Base-by-base conservation (phyloP, 1,140 invertebrate species). In the Battus philenor region DNA sequence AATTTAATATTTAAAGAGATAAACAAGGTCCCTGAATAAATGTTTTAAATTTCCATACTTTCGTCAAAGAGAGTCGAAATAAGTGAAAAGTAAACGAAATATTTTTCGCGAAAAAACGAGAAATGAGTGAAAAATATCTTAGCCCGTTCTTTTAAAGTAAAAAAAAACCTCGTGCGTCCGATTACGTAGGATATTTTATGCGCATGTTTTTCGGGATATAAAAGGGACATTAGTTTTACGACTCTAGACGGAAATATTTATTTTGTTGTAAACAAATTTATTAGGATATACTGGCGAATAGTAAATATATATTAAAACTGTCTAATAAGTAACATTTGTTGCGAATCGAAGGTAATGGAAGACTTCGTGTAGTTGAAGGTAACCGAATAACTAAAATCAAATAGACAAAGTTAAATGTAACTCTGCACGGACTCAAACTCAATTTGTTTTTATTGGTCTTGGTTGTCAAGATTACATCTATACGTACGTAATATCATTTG, bases 161-260 rank as follows among this genome's bases (percentile, higher is more conserved):
- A 41, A 27, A 39, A 39, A 41, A 29, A 41, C 9, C 24, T 33
- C 16, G 4, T 29, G 9, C 9, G 6, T 12, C 10, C 16, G 38
- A 29, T 41, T 29, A 41, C 38, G 26, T 17, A 41, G 38, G n/a
- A 41, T 41, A 29, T 22, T 41, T 41, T 29, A 29, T 41, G 38
- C 38, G 24, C 24, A 41, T 41, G 38, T 41, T 41, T 41, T 41
- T 29, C 13, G 11, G 10, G 38, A 29, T 41, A 22, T 41, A 41
- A 17, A 22, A 41, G 18, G 38, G 38, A 41, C 38, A 41, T 15
- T 27, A n/a, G n/a, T n/a, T n/a, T n/a, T n/a, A n/a, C n/a, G n/a
- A n/a, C n/a, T n/a, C 13, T 13, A 26, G 34, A 8, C 10, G 18
- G 22, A 24, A 36, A 27, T 39, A 24, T 11, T 24, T 39, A 12